Conservation (phyloP, 1,140 invertebrate genomes). For the Aphis gossypii region DNA sequence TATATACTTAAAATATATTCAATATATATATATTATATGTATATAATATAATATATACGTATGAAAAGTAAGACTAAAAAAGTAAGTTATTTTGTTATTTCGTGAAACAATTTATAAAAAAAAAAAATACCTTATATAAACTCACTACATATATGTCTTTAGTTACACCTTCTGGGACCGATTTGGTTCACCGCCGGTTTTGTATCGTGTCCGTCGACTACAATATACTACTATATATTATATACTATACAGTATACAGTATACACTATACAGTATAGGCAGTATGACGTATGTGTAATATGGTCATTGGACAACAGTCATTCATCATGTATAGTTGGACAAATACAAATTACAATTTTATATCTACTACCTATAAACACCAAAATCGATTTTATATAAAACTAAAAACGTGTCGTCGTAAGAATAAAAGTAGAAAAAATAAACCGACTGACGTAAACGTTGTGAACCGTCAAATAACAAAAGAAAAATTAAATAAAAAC, state of each 20-base stretch:
- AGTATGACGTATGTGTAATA: too few species aligned
- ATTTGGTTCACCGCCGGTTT: background rate
- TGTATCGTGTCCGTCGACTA: background rate
- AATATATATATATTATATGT: too few species aligned
- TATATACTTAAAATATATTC: background rate
- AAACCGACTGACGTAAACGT: background rate
- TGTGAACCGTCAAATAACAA: background rate
- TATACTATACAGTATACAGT: background rate
- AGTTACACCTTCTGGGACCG: background rate
- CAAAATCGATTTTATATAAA: background rate
- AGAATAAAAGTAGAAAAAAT: background rate
- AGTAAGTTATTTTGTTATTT: background rate
- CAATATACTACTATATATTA: background rate
- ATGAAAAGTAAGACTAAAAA: background rate
- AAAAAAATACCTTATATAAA: background rate
- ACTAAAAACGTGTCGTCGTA: background rate
- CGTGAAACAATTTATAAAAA: background rate
- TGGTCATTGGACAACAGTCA: background rate
- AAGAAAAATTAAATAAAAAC: background rate
- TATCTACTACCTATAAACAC: background rate
- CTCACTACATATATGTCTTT: background rate
- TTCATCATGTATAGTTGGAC: background rate
- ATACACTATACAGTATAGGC: too few species aligned
- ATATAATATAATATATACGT: background rate
- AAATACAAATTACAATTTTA: background rate